Conservation (phyloP, 2,888 invertebrate genomes). For the Oscheius sp. region DNA sequence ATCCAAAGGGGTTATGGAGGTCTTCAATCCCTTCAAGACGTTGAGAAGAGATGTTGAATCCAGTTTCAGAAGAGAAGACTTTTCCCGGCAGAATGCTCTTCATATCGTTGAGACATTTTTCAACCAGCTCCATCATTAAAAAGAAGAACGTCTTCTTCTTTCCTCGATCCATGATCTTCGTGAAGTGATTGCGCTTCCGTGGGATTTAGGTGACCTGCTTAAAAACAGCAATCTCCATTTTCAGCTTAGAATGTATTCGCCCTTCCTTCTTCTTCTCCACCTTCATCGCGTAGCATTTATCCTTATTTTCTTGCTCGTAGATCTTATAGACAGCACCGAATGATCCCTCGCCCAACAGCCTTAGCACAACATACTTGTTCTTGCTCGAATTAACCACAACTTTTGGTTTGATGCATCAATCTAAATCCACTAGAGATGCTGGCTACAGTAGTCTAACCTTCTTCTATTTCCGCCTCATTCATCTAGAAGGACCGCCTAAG, state of each 20-base stretch:
- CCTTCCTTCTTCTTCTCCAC: conserved; percentile 58
- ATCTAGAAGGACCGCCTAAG: no score
- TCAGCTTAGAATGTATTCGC: conserved; percentile 19
- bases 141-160: conserved; percentile 39
- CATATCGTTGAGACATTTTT: conserved; percentile 16
- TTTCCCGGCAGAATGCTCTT: no score
- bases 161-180: conserved; percentile 56
- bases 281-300: conserved; percentile 56
- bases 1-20: conserved; percentile 61
- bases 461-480: no score
- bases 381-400: conserved; percentile 33
- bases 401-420: conserved; percentile 33
- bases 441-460: no score
- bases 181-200: conserved; percentile 49
- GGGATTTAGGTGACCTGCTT: no score
- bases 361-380: conserved; percentile 45
- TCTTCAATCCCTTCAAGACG: conserved; percentile 64
- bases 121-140: conserved; percentile 29
- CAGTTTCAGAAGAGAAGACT: conserved; percentile 24
- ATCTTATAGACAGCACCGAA: conserved; percentile 60
- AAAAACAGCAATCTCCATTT: conserved; percentile 57
- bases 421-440: no score
- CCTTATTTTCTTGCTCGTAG: conserved; percentile 42
- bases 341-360: conserved; percentile 57
- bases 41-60: conserved; percentile 53